Base-by-base conservation (phyloP, 2,797 vertebrate genomes). In the Octomys mimax region DNA sequence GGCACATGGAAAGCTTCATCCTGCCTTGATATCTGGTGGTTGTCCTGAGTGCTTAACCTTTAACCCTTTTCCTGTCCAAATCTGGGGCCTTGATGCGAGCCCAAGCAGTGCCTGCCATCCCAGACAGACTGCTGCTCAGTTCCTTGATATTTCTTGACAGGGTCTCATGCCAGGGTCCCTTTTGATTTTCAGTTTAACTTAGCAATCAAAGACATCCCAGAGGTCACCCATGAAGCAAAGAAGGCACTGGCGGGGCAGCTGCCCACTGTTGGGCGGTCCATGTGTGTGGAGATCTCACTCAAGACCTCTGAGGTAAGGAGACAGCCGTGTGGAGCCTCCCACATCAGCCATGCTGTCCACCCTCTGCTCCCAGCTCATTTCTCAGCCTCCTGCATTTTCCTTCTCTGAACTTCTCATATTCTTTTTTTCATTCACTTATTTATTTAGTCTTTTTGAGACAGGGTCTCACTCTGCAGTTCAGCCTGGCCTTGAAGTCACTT, bases 271-370 rank as follows among this genome's bases (percentile, higher is more conserved):
- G 99, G 99, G 18, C 99, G 99, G 75, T 99, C 99, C 49, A 99
- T 99, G 99, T 99, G 99, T n/a, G 99, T 99, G 95, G 99, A 99
- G 98, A 99, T 99, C 97, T 99, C 99, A 85, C 99, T 99, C 82
- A 99, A 99, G 98, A 99, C 99, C 5, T 99, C 99, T 31, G 99
- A 99, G 99, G 99, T 99, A 98, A 98, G 96, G 66, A 18, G 42
- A 24, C n/a, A 24, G 77, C 66, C 14, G 26, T 39, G 26, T 3
- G 64, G 54, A 6, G 49, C 33, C 39, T 86, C 49, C 64, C 36
- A 3, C 42, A 18, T 28, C 21, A 49, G 18, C 49, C 36, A 6
- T 39, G 33, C 24, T 78, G 46, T 79, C 81, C 33, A 52, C 28
- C 70, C 42, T 82, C 49, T 59, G 16, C 18, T 66, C 94, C 68